A percentile compares a stretch with the other conserved stretches of the same genome.
These are phyloP conservation scores for Mastomys coucha DNA, from an alignment of 2,113 vertebrate species.

Conservation along the genomic window DNA sequence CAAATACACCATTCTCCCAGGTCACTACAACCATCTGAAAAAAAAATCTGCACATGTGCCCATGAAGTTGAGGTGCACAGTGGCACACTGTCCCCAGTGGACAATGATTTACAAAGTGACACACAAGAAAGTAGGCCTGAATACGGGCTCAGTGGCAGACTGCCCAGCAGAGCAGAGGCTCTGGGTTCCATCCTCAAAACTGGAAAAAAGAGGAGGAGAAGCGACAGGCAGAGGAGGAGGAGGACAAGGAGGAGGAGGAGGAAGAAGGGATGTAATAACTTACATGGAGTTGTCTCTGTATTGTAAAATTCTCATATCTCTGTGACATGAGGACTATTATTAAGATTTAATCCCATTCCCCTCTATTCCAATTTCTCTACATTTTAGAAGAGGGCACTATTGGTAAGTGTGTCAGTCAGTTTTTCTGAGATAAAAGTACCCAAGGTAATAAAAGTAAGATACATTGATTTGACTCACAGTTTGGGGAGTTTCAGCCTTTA, in stretches of 20 bases:
- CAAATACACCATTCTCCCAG: background rate
- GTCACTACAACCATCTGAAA: background rate
- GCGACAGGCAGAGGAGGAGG: no score
- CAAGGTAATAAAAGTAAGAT: background rate
- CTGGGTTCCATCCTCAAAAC: background rate
- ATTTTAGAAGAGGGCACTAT: background rate
- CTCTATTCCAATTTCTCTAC: background rate
- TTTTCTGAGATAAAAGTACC: background rate
- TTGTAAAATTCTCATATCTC: background rate
- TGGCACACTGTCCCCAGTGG: background rate
- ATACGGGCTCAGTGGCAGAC: background rate
- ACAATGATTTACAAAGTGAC: background rate
- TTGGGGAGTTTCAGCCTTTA: background rate
- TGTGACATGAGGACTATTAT: background rate
- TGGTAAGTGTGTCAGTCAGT: background rate
- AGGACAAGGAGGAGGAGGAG: no score
- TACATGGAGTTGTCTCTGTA: background rate
- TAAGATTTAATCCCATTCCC: background rate
- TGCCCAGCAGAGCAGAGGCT: background rate
- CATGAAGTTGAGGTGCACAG: background rate
- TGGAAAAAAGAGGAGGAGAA: no score
- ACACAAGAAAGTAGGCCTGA: background rate
- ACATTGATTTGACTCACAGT: background rate
- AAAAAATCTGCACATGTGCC: background rate
- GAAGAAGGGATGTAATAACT: no score